phyloP scores from a whole-genome alignment of 2,888 invertebrate species.

The Sesia bembeciformis region DNA sequence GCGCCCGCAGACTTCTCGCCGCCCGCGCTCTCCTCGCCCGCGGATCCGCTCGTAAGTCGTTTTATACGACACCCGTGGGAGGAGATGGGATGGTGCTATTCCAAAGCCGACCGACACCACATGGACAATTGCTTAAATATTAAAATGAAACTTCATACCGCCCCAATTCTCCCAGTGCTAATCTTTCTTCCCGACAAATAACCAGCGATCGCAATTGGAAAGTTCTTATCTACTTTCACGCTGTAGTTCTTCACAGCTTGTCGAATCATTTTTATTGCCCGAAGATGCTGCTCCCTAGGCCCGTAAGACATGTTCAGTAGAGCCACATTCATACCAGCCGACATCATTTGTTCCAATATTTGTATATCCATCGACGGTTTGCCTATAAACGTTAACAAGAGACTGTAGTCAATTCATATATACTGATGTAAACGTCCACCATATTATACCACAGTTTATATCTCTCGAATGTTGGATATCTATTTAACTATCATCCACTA shows the following conservation, averaged over 20 bases:
- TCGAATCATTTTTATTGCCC: conserved; percentile 53
- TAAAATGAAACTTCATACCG: conserved; percentile 59
- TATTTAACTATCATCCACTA: no score
- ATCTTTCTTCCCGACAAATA: conserved; percentile 93
- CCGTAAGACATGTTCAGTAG: conserved; percentile 57
- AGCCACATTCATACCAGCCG: conserved; percentile 70
- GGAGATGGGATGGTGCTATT: no score
- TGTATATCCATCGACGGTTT: conserved; percentile 40
- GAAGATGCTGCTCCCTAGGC: conserved; percentile 46
- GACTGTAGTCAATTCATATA: neutral
- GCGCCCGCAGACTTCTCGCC: conserved; percentile 50
- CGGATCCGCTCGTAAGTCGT: conserved; percentile 76
- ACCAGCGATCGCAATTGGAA: conserved; percentile 87
- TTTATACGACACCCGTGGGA: no score
- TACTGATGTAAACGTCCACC: neutral
- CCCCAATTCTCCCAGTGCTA: conserved; percentile 86
- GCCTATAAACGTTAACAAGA: conserved; percentile 22
- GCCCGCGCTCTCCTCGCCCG: conserved; percentile 58
- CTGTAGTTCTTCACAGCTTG: conserved; percentile 73
- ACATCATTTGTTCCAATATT: conserved; percentile 60
- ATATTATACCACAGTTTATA: no score
- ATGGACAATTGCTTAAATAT: no score
- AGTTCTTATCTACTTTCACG: conserved; percentile 72
- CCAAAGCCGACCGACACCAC: no score
- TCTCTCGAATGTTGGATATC: no score